These are phyloP conservation scores for Brachyrhaphis roseni DNA, from an alignment of 2,797 vertebrate genomes.

Conservation along the genomic window DNA sequence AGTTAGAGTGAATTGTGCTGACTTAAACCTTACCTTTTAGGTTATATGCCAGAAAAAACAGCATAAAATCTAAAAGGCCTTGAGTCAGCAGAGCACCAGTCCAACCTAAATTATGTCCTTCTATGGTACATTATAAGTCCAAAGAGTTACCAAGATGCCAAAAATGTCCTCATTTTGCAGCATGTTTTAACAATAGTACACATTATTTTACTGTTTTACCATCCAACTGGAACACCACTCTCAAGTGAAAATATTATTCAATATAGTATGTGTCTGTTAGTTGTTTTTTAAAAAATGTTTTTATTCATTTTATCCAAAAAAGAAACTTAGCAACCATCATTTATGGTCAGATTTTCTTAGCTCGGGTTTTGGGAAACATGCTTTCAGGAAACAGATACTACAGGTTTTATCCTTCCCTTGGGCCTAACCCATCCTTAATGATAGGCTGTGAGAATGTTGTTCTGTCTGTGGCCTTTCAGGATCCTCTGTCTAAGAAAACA, in stretches of 20 bases:
- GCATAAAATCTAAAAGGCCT: not conserved
- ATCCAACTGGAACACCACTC: not conserved
- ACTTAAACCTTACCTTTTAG: not conserved
- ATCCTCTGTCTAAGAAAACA: slow-evolving; percentile 35
- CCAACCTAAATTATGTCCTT: not conserved
- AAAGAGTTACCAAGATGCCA: not conserved
- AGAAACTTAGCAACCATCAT: slow-evolving; percentile 7
- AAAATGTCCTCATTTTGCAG: not conserved
- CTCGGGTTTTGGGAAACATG: slow-evolving; percentile 29
- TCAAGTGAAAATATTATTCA: not conserved
- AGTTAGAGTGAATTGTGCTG: not conserved
- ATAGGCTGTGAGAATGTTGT: slow-evolving; percentile 54
- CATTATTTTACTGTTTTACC: not conserved
- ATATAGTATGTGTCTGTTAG: slow-evolving; percentile 1
- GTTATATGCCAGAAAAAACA: not conserved
- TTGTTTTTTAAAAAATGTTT: not conserved
- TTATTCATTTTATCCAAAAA: not conserved
- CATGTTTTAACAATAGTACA: not conserved
- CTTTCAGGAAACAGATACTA: slow-evolving; percentile 46
- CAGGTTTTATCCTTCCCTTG: slow-evolving; percentile 39
- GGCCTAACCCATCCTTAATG: slow-evolving; percentile 60
- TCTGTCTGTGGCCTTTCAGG: slow-evolving; percentile 47
- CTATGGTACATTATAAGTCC: not conserved
- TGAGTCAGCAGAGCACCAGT: not conserved
- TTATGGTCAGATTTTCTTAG: slow-evolving; percentile 14